Conservation (phyloP, 2,113 vertebrate species). For the Ursus arctos region DNA sequence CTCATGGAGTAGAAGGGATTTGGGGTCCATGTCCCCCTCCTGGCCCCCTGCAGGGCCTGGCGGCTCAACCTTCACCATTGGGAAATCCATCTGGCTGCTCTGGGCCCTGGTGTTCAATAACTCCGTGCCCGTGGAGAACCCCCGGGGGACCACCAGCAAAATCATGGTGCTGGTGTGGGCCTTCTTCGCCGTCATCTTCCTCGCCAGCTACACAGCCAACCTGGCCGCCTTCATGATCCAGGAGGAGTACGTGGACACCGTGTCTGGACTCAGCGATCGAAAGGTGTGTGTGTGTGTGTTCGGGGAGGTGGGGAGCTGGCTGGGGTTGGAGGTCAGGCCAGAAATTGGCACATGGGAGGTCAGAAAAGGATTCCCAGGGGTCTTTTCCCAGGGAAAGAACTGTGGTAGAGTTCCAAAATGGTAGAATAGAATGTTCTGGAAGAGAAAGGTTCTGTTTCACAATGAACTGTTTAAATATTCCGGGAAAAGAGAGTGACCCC, state of each 20-base stretch:
- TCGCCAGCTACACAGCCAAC: constrained; percentile 98
- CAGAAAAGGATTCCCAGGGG: background rate
- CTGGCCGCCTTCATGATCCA: constrained; percentile 98
- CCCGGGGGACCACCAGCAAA: constrained; percentile 97
- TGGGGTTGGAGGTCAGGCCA: background rate
- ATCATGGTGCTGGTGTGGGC: constrained; percentile 99
- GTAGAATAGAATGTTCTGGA: background rate
- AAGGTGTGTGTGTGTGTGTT: constrained; percentile 89
- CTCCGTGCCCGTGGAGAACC: constrained; percentile 98
- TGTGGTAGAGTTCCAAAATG: background rate
- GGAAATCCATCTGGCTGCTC: constrained; percentile 93
- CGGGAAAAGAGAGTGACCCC: background rate
- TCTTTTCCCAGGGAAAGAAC: background rate
- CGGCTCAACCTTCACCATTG: constrained; percentile 92
- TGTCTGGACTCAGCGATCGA: constrained; percentile 96
- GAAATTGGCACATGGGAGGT: background rate
- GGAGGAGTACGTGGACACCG: constrained; percentile 97
- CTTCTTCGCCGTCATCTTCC: constrained; percentile 98
- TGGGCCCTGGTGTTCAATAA: constrained; percentile 98
- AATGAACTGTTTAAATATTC: background rate
- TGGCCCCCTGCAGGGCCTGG: constrained; percentile 78
- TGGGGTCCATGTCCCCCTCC: constrained; percentile 40
- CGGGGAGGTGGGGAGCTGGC: rapidly evolving
- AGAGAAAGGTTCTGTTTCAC: background rate
- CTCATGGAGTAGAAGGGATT: background rate